These are phyloP conservation scores for Columba janthina DNA, from an alignment of 2,113 vertebrate genomes.

Conservation along the genomic window DNA sequence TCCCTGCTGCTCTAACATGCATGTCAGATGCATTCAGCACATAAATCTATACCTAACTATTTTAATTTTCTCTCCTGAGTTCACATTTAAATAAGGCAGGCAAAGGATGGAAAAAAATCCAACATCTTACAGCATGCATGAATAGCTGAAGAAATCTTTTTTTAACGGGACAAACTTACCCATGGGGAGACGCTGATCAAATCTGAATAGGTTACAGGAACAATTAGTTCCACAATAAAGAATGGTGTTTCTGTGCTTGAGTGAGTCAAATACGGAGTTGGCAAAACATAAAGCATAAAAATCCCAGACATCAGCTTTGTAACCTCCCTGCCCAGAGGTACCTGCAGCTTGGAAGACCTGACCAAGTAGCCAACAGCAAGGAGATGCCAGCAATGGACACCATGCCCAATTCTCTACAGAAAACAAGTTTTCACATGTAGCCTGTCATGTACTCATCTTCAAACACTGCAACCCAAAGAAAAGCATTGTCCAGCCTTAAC, in stretches of 20 bases:
- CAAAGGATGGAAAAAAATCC: neutral
- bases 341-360: neutral
- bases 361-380: neutral
- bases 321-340: neutral
- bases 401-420: neutral
- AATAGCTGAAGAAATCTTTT: neutral
- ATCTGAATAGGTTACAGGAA: neutral
- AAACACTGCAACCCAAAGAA: neutral
- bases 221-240: neutral
- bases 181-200: neutral
- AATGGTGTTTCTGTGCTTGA: neutral
- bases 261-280: rapidly evolving
- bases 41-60: neutral
- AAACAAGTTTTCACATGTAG: neutral
- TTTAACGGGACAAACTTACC: neutral
- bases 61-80: neutral
- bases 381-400: neutral
- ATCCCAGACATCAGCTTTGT: neutral
- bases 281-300: neutral
- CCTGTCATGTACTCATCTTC: neutral
- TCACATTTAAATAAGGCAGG: neutral
- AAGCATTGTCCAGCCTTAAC: neutral
- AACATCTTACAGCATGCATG: neutral
- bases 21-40: neutral
- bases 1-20: neutral